These are phyloP conservation scores for Tokudaia tokunoshimensis DNA, from an alignment of 2,797 vertebrate genomes.

Conservation along the genomic window DNA sequence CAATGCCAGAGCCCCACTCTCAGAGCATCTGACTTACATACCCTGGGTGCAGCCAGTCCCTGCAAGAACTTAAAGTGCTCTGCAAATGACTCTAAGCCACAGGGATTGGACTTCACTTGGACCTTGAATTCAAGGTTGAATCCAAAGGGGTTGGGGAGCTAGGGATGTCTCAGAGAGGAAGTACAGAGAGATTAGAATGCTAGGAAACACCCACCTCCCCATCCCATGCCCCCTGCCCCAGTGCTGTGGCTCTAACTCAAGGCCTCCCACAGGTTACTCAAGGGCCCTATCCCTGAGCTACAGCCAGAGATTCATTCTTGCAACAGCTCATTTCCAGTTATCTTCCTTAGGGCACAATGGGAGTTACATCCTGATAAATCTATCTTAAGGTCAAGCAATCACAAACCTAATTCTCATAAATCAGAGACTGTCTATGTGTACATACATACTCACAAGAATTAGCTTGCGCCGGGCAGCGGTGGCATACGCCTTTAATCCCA, in stretches of 20 bases:
- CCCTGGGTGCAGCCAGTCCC: neutral
- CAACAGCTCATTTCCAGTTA: neutral
- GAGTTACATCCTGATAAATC: neutral
- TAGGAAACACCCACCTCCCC: neutral
- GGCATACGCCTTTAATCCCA: too few species aligned
- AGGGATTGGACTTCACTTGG: neutral
- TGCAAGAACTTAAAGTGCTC: neutral
- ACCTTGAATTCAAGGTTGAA: neutral
- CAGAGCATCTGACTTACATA: neutral
- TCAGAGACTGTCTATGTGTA: neutral
- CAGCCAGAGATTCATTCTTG: neutral
- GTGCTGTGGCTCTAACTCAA: neutral
- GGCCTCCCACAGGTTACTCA: neutral
- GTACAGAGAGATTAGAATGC: neutral
- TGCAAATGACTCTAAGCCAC: slow-evolving; percentile 12
- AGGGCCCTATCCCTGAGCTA: neutral
- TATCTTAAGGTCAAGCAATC: neutral
- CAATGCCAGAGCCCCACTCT: neutral
- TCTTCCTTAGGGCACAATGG: slow-evolving; percentile 8
- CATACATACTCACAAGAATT: neutral
- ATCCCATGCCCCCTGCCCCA: neutral
- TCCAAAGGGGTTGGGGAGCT: neutral
- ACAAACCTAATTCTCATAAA: neutral
- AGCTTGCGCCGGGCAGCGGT: neutral
- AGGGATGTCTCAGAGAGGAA: neutral